A percentile compares a stretch with the other conserved stretches of the same genome.
phyloP scores from a whole-genome alignment of 2,888 invertebrate genomes.

The Oscheius myriophilus region DNA sequence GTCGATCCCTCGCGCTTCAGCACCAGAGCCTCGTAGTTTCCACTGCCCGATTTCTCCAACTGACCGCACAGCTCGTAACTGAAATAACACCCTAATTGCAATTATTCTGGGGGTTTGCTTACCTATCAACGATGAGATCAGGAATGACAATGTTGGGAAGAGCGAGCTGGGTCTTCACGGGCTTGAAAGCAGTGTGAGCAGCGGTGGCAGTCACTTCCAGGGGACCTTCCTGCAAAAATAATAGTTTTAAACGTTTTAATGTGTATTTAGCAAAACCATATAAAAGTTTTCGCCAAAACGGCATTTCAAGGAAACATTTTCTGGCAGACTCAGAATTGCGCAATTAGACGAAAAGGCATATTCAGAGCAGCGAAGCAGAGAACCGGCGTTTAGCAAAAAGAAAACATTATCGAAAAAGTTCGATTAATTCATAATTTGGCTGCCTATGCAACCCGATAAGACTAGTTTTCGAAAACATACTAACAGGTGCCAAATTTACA shows the following conservation, averaged over 20 bases:
- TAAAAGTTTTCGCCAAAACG: neutral
- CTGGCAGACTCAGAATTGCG: too few relatives aligned
- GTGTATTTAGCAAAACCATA: too few relatives aligned
- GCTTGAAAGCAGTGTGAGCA: constrained; percentile 37
- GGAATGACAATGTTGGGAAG: constrained; percentile 41
- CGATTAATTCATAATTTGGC: too few relatives aligned
- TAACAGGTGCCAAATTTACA: too few relatives aligned
- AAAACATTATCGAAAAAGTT: too few relatives aligned
- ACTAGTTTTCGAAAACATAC: too few relatives aligned
- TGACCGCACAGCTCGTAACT: constrained; percentile 53
- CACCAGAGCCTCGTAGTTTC: constrained; percentile 34
- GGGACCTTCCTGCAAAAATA: constrained; percentile 34
- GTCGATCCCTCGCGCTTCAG: constrained; percentile 35
- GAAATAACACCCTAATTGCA: constrained; percentile 8
- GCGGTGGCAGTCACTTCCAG: constrained; percentile 41
- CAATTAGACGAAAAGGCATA: too few relatives aligned
- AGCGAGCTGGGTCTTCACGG: constrained; percentile 28
- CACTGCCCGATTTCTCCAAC: constrained; percentile 42
- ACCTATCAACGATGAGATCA: constrained; percentile 48
- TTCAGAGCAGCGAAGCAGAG: too few relatives aligned
- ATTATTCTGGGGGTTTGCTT: neutral
- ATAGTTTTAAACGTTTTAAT: too few relatives aligned
- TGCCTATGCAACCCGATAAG: too few relatives aligned
- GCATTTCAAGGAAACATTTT: neutral
- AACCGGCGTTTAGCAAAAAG: too few relatives aligned